A percentile compares a stretch with the other conserved stretches of the same genome.
Conservation (phyloP, 2,797 vertebrate species). For the Lates japonicus region DNA sequence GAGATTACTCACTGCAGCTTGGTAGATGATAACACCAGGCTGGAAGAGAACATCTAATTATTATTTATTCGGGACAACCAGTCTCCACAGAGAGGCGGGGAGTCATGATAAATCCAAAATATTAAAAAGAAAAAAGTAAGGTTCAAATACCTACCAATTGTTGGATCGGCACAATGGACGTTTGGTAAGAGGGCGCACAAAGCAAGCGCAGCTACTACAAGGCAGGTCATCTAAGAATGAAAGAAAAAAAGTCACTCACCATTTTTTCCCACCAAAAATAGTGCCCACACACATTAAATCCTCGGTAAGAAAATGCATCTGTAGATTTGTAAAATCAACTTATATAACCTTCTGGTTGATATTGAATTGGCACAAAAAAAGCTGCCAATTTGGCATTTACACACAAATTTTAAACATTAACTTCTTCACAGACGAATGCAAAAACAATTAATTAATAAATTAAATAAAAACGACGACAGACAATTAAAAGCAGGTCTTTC, state of each 20-base stretch:
- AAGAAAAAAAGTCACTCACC: fast-evolving
- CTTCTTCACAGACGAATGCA: neutral
- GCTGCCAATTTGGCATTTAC: neutral
- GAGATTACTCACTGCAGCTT: constrained; percentile 76
- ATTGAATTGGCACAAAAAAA: neutral
- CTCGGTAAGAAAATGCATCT: neutral
- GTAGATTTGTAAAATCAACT: neutral
- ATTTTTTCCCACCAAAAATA: neutral
- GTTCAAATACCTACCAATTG: constrained; percentile 41
- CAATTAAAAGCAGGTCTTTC: neutral
- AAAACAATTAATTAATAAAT: neutral
- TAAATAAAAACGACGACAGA: neutral
- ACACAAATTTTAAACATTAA: neutral
- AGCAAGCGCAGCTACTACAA: constrained; percentile 39
- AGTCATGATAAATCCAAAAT: neutral
- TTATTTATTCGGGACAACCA: neutral
- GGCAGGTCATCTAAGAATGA: constrained; percentile 64
- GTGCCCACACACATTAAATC: neutral
- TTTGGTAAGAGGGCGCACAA: constrained; percentile 44
- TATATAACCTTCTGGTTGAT: no score
- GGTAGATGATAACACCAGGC: constrained; percentile 77
- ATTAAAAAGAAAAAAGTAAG: no score
- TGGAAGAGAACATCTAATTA: constrained; percentile 14
- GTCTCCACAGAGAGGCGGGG: neutral
- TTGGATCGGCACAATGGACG: fast-evolving